phyloP scores from a whole-genome alignment of 2,113 vertebrate species.

The Progne subis region DNA sequence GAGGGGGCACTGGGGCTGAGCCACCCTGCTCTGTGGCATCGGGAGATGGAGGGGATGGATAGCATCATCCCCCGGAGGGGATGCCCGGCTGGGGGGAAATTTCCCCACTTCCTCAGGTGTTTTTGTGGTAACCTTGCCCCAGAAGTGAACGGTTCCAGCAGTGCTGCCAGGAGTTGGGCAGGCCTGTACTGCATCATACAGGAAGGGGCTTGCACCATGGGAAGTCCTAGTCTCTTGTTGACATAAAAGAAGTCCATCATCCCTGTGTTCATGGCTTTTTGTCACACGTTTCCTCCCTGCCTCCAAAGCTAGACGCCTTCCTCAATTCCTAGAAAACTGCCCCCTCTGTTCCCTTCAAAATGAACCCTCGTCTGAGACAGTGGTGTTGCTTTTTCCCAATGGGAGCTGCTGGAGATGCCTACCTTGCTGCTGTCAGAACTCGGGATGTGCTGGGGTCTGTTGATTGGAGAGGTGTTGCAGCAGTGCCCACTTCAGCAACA shows the following conservation, averaged over 20 bases:
- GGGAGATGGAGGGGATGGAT: not conserved
- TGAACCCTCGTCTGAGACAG: accelerated
- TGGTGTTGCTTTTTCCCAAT: accelerated
- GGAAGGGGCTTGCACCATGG: not conserved
- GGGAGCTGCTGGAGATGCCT: not conserved
- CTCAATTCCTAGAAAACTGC: not conserved
- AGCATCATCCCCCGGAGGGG: not conserved
- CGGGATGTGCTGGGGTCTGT: accelerated
- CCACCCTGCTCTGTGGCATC: not conserved
- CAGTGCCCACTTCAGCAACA: not conserved
- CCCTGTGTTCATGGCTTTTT: not conserved
- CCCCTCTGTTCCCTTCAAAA: not conserved
- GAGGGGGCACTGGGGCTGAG: not conserved
- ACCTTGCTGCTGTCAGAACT: not conserved
- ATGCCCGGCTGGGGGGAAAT: not conserved
- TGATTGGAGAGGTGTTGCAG: not conserved
- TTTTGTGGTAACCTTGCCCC: not conserved
- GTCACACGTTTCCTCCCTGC: not conserved
- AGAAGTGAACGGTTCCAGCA: accelerated
- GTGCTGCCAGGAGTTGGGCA: not conserved
- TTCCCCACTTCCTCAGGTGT: not conserved
- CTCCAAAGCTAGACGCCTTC: not conserved
- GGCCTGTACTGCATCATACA: too few species aligned
- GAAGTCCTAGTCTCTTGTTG: not conserved
- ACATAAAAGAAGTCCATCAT: not conserved